Conservation (phyloP, 2,113 vertebrate species). For the Tapirus terrestris region DNA sequence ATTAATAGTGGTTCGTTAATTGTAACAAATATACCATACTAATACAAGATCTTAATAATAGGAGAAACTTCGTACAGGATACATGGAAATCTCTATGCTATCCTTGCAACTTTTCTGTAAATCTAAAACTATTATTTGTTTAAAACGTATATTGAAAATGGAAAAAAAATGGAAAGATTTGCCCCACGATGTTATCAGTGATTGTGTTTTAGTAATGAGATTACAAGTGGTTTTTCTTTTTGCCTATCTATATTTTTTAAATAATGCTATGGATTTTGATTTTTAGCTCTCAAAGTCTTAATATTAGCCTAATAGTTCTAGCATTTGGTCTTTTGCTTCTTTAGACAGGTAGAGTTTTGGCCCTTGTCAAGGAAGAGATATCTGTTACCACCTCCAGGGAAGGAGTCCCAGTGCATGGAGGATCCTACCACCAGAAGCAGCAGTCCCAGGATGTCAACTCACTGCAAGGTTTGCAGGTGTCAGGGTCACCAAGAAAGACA, state of each 20-base stretch:
- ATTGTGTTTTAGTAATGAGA: not conserved
- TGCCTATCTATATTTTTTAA: not conserved
- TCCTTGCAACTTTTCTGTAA: not conserved
- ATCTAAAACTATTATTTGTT: not conserved
- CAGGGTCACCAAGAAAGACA: not conserved
- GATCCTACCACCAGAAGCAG: not conserved
- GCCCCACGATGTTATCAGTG: not conserved
- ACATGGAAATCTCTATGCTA: not conserved
- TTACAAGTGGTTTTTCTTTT: conserved; percentile 19
- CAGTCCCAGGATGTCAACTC: not conserved
- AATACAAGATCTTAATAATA: not conserved
- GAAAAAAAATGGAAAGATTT: not conserved
- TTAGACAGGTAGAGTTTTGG: not conserved
- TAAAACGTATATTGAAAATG: not conserved
- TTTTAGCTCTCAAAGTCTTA: not conserved
- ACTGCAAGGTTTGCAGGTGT: not conserved
- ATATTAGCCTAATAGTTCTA: not conserved
- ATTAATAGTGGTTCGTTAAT: not conserved
- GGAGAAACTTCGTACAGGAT: not conserved
- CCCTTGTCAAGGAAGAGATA: not conserved
- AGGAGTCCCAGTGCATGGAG: not conserved
- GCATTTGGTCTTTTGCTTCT: not conserved
- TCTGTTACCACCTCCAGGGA: not conserved
- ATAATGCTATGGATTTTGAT: not conserved
- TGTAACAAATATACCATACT: not conserved